Conservation (phyloP, 2,888 invertebrate species). For the Apodemia mormo region DNA sequence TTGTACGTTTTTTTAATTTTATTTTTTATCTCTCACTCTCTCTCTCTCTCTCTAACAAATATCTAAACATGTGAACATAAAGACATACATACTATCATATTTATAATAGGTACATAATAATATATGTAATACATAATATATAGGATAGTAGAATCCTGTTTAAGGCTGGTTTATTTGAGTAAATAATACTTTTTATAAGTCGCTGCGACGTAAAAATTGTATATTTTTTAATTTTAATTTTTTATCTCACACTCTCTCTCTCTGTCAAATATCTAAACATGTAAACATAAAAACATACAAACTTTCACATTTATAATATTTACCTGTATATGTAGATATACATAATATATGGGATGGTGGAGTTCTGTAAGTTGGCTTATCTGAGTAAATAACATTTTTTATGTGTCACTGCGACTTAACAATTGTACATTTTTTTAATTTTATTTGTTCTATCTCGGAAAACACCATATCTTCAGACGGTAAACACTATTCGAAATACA, state of each 20-base stretch:
- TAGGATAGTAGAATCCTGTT: too few relatives aligned
- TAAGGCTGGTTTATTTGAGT: not conserved
- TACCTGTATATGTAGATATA: too few relatives aligned
- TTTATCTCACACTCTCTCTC: not conserved
- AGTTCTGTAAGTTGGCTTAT: not conserved
- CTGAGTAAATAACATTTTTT: constrained; percentile 5
- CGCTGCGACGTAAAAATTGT: not conserved
- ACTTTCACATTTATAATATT: too few relatives aligned
- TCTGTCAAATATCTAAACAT: too few relatives aligned
- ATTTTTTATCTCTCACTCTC: not conserved
- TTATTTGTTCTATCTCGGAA: constrained; percentile 9
- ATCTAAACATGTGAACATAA: too few relatives aligned
- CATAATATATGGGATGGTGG: too few relatives aligned
- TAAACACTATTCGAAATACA: constrained; percentile 13
- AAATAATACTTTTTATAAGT: constrained; percentile 7
- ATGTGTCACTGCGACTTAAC: constrained; percentile 9
- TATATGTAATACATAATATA: too few relatives aligned
- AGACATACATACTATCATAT: too few relatives aligned
- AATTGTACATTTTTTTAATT: constrained; percentile 11
- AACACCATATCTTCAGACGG: constrained; percentile 9
- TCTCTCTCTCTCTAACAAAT: too few relatives aligned
- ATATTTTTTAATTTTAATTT: constrained; percentile 16
- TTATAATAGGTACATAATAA: too few relatives aligned
- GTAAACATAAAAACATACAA: too few relatives aligned
- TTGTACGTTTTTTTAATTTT: not conserved